Evolutionary conservation across 2,888 invertebrate species (phyloP), one percentile per base, ranked within the genome.

Genomic region (Scaptomyza reducta): DNA sequence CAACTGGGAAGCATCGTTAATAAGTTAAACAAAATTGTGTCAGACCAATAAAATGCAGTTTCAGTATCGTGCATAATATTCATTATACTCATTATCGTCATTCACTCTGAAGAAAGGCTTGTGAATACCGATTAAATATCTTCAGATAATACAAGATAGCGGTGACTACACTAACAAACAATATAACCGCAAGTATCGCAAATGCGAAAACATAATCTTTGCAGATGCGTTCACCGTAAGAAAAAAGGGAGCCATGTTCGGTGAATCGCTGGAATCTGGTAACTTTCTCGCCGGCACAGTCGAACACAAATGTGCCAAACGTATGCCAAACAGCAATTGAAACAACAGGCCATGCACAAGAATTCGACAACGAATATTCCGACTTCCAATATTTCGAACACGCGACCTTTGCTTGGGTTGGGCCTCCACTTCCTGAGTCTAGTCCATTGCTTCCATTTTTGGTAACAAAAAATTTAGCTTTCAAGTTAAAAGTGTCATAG

Each of bases 151-250:
- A 98, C 46, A 98, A 91, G 0, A 98, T 94, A 79, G 97, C 96
- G 13, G 97, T 95, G 66, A 96, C 92, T 91, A 98, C 97, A 85
- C 97, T 96, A 91, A 99, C 95, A 94, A 98, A 98, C 92, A 96
- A 97, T 53, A 98, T 96, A 6, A 97, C 96, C 1, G 98, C 95
- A 31, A 98, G 93, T 89, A 97, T 97, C 90, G 95, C 93, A 90
- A 98, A 98, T 0, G 97, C 97, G 89, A 98, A 98, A 2, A 95
- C 94, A 70, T 91, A 92, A 0, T 91, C 88, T 33, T 90, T 87
- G 9, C 96, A 45, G 2, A 79, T 92, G 0, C 93, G 83, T 2
- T 94, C 92, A 0, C 97, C 97, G 87, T 96, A 99, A 0, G 97
- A 96, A 89, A 98, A 98, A 0, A 92, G 93, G 0, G 97, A 94